phyloP scores from a whole-genome alignment of 2,888 invertebrate genomes.

The Hoplodrina blanda region DNA sequence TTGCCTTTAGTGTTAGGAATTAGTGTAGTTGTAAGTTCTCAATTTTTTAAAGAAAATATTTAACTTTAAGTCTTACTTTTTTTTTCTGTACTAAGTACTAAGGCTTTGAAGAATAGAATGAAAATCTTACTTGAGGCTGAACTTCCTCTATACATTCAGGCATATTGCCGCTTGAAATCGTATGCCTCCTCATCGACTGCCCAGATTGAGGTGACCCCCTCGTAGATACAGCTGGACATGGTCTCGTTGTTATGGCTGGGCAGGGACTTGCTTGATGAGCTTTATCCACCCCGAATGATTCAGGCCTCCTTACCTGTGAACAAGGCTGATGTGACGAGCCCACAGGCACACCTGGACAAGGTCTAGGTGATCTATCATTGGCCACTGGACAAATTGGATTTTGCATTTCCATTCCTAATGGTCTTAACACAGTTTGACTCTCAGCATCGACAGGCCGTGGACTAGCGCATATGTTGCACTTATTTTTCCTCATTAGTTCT shows the following conservation, averaged over 20 bases:
- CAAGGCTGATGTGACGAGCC: not conserved
- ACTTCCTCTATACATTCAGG: constrained; percentile 21
- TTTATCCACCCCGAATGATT: not conserved
- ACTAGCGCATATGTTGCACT: constrained; percentile 53
- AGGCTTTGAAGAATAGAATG: too few relatives aligned
- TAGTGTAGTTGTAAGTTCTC: too few relatives aligned
- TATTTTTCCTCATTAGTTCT: constrained; percentile 24
- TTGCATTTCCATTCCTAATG: not conserved
- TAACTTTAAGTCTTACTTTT: too few relatives aligned
- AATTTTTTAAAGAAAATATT: too few relatives aligned
- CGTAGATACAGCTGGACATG: not conserved
- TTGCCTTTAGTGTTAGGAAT: too few relatives aligned
- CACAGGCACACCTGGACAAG: constrained; percentile 3
- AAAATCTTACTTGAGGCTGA: constrained; percentile 38
- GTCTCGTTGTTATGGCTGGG: not conserved
- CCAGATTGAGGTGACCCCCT: not conserved
- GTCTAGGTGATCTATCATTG: not conserved
- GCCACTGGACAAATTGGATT: constrained; percentile 3
- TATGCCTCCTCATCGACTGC: constrained; percentile 10
- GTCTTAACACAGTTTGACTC: constrained; percentile 68
- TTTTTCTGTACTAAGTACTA: too few relatives aligned
- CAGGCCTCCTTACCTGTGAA: not conserved
- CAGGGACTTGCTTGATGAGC: not conserved
- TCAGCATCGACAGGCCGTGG: constrained; percentile 61
- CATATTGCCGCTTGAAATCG: constrained; percentile 15